These are phyloP conservation scores for Dicrostonyx torquatus DNA, from an alignment of 2,797 vertebrate species.

Conservation along the genomic window DNA sequence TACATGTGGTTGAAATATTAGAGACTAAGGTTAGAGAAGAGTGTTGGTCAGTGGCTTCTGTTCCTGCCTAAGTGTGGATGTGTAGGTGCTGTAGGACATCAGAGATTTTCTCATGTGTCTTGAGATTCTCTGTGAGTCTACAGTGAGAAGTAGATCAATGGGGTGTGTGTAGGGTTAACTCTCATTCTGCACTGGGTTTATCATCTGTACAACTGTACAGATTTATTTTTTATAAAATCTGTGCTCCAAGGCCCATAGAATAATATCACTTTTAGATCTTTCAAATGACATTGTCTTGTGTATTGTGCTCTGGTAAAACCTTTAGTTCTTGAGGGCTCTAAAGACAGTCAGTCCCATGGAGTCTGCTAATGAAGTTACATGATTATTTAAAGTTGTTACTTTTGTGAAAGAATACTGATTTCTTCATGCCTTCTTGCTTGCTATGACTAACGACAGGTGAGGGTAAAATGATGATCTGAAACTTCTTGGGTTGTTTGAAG, in stretches of 20 bases:
- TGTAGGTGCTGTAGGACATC: not conserved
- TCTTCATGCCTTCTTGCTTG: not conserved
- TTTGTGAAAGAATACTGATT: slow-evolving; percentile 53
- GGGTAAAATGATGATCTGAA: slow-evolving; percentile 45
- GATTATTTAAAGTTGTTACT: slow-evolving; percentile 46
- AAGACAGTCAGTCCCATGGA: slow-evolving; percentile 31
- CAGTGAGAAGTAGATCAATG: slow-evolving; percentile 54
- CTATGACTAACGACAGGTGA: not conserved
- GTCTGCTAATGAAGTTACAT: slow-evolving; percentile 17
- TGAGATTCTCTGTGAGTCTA: slow-evolving; percentile 56
- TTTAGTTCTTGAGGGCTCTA: slow-evolving; percentile 49
- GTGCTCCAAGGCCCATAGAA: slow-evolving; percentile 59
- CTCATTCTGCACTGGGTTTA: slow-evolving; percentile 37
- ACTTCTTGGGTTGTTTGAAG: slow-evolving; percentile 37
- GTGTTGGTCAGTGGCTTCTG: not conserved
- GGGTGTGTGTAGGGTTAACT: slow-evolving; percentile 10
- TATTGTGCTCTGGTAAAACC: slow-evolving; percentile 20
- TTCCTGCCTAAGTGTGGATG: not conserved
- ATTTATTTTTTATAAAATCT: slow-evolving; percentile 62
- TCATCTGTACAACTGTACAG: not conserved
- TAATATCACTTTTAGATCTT: slow-evolving; percentile 54
- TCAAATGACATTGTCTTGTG: slow-evolving; percentile 2
- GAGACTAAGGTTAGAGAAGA: not conserved
- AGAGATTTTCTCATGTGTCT: slow-evolving; percentile 42
- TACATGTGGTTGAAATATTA: not conserved